phyloP scores from a whole-genome alignment of 2,888 invertebrate genomes.

The Pharmacophagus antenor region DNA sequence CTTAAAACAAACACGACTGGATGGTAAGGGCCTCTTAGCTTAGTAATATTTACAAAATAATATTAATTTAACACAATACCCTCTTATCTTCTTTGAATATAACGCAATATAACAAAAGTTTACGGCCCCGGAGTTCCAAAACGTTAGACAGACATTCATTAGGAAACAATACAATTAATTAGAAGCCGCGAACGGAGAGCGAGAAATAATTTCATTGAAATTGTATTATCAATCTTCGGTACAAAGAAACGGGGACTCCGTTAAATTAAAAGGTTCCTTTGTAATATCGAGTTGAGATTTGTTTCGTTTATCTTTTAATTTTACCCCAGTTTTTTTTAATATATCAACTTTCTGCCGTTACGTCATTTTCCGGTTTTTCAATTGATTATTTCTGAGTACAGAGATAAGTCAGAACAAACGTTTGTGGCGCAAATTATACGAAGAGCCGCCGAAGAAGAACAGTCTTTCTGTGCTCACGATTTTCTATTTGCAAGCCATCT shows the following conservation, averaged over 20 bases:
- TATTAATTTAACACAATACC: neutral
- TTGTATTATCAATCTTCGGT: conserved; percentile 17
- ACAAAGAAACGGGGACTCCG: conserved; percentile 5
- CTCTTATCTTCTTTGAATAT: neutral
- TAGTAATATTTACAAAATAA: too few relatives aligned
- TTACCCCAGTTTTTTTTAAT: neutral
- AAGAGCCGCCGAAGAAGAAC: too few relatives aligned
- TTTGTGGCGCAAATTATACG: too few relatives aligned
- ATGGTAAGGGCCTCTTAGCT: neutral
- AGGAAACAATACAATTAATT: conserved; percentile 18
- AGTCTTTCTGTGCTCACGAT: too few relatives aligned
- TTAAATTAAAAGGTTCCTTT: conserved; percentile 17
- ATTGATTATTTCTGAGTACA: too few relatives aligned
- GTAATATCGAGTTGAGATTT: conserved; percentile 4
- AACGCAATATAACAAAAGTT: neutral
- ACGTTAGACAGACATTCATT: conserved; percentile 11
- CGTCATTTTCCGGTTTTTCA: too few relatives aligned
- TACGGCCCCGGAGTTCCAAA: neutral
- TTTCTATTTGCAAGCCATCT: too few relatives aligned
- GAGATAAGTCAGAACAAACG: too few relatives aligned
- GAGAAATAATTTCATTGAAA: conserved; percentile 10
- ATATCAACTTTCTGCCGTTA: neutral
- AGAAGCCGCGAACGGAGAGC: conserved; percentile 3
- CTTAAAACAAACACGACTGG: neutral
- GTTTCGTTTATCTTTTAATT: conserved; percentile 5